phyloP scores from a whole-genome alignment of 1,140 invertebrate genomes.

The Bombus balteatus region DNA sequence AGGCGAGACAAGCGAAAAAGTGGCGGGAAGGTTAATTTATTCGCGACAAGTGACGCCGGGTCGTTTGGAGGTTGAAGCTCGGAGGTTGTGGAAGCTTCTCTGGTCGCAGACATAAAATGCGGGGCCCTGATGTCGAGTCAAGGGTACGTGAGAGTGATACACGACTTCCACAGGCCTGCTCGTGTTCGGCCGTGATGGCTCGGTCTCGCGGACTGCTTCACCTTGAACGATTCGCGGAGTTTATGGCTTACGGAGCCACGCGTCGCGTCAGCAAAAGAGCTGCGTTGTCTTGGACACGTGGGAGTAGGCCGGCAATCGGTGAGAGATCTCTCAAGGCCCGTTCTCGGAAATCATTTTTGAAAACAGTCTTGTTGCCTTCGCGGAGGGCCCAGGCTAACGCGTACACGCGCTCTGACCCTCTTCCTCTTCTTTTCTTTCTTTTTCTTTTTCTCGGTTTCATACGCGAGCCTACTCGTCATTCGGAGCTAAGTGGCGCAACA shows the following conservation, averaged over 20 bases:
- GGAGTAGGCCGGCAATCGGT: slow-evolving; percentile 59
- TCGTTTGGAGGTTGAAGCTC: slow-evolving; percentile 65
- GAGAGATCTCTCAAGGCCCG: slow-evolving; percentile 55
- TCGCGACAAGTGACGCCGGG: slow-evolving; percentile 51
- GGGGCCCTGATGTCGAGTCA: slow-evolving; percentile 57
- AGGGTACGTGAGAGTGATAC: slow-evolving; percentile 65
- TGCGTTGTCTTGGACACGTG: slow-evolving; percentile 40
- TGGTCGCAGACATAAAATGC: slow-evolving; percentile 51
- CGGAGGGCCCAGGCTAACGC: neutral
- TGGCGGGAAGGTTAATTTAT: slow-evolving; percentile 56
- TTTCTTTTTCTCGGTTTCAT: neutral
- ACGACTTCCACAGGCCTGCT: slow-evolving; percentile 52
- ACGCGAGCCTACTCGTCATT: neutral
- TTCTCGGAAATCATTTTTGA: slow-evolving; percentile 58
- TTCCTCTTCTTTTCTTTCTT: too few relatives aligned
- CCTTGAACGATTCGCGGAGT: slow-evolving; percentile 67
- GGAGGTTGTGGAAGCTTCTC: slow-evolving; percentile 34
- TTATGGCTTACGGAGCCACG: slow-evolving; percentile 62
- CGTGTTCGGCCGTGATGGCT: slow-evolving; percentile 55
- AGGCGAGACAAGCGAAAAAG: neutral
- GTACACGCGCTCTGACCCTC: too few relatives aligned
- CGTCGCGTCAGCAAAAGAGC: slow-evolving; percentile 58
- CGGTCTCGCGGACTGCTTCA: slow-evolving; percentile 42
- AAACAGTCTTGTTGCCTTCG: neutral
- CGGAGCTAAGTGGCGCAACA: slow-evolving; percentile 1